Evolutionary conservation across 2,888 invertebrate genomes (phyloP).

Genomic region (Ochlodes sylvanus): DNA sequence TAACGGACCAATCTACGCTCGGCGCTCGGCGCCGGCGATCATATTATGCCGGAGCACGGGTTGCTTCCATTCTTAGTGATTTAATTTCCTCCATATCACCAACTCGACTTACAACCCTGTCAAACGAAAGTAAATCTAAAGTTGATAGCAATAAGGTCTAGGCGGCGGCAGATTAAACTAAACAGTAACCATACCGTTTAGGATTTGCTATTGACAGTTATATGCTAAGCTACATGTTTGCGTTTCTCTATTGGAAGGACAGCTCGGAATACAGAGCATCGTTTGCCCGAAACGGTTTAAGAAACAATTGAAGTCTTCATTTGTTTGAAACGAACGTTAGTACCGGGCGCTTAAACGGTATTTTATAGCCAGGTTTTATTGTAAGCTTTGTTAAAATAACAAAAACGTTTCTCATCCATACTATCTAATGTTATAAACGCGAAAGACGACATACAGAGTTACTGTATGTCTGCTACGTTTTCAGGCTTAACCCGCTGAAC

Average conservation of each 20-base stretch:
- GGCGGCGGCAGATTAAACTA: background rate
- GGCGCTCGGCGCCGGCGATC: conserved; percentile 41
- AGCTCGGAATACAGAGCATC: conserved; percentile 41
- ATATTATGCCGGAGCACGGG: conserved; percentile 50
- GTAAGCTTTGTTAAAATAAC: no score
- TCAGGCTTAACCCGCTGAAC: no score
- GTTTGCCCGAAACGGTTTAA: conserved; percentile 36
- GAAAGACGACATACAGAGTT: no score
- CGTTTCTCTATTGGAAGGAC: conserved; percentile 41
- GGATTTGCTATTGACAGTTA: conserved; percentile 47
- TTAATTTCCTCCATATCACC: conserved; percentile 49
- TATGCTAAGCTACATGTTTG: conserved; percentile 44
- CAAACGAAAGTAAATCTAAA: conserved; percentile 14
- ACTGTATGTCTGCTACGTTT: no score
- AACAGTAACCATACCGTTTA: conserved; percentile 36
- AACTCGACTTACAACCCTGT: background rate
- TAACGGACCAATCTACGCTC: conserved; percentile 44
- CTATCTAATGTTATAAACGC: no score
- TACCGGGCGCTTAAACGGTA: background rate
- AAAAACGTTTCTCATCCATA: no score
- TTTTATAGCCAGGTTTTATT: no score
- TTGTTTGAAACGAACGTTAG: background rate
- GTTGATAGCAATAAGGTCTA: background rate
- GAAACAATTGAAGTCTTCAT: conserved; percentile 18
- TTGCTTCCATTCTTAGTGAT: conserved; percentile 49